phyloP scores from a whole-genome alignment of 2,113 vertebrate species.

The Lamprotornis superbus region DNA sequence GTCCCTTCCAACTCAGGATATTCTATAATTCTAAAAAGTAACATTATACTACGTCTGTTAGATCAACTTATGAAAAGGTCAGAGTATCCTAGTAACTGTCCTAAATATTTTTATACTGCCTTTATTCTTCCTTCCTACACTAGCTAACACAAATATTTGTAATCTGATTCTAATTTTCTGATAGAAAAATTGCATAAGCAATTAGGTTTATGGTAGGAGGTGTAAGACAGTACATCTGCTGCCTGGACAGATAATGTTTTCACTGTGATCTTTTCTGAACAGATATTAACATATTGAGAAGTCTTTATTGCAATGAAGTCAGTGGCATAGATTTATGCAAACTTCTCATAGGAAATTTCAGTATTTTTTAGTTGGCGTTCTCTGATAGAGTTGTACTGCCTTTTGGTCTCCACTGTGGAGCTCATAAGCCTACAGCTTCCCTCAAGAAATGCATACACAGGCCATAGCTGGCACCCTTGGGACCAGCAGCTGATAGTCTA shows the following conservation, averaged over 20 bases:
- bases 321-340: not conserved
- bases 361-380: not conserved
- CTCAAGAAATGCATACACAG: accelerated
- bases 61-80: not conserved
- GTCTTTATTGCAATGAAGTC: not conserved
- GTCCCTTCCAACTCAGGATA: not conserved
- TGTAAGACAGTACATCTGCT: not conserved
- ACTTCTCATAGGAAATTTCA: not conserved
- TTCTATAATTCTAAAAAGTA: not conserved
- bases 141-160: not conserved
- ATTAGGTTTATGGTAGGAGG: not conserved
- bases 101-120: not conserved
- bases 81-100: not conserved
- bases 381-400: not conserved
- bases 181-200: not conserved
- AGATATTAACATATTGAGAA: not conserved
- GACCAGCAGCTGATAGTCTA: not conserved
- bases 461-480: accelerated
- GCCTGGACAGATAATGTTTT: not conserved
- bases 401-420: not conserved
- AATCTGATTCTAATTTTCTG: not conserved
- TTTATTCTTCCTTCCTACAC: not conserved
- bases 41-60: not conserved
- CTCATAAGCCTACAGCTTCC: not conserved
- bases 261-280: not conserved